Conservation (phyloP, 2,888 invertebrate species). For the Drosophila neotestacea region DNA sequence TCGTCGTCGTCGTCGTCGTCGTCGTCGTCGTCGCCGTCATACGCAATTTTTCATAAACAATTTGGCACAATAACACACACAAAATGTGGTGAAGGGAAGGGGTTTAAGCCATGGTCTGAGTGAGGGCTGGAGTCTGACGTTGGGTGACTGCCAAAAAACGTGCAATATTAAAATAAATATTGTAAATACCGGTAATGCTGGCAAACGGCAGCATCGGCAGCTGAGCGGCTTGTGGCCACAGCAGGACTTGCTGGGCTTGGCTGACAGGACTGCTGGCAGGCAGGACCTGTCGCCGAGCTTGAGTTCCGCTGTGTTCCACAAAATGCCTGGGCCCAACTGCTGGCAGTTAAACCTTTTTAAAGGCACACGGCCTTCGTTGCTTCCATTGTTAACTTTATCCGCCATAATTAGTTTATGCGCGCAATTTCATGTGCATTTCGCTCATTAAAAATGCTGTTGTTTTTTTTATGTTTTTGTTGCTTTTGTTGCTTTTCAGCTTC, state of each 20-base stretch:
- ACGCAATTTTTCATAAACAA: constrained; percentile 82
- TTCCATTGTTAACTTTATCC: constrained; percentile 79
- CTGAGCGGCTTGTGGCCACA: constrained; percentile 68
- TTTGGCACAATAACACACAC: constrained; percentile 79
- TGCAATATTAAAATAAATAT: constrained; percentile 81
- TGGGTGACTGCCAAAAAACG: constrained; percentile 55
- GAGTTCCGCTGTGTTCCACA: constrained; percentile 51
- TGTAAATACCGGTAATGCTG: constrained; percentile 80
- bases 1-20: no score
- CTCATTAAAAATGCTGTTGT: constrained; percentile 62
- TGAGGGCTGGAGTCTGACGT: not conserved
- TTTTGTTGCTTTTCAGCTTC: constrained; percentile 27
- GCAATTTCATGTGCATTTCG: constrained; percentile 81
- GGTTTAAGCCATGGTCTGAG: constrained; percentile 23
- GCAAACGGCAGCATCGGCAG: constrained; percentile 45
- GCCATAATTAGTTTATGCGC: constrained; percentile 80
- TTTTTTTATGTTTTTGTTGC: no score
- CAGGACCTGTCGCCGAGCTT: constrained; percentile 22
- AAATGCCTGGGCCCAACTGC: constrained; percentile 45
- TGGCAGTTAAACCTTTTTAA: constrained; percentile 72
- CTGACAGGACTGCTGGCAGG: constrained; percentile 22
- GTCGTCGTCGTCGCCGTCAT: constrained; percentile 56
- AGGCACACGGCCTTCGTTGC: constrained; percentile 47
- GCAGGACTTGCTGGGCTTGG: constrained; percentile 42
- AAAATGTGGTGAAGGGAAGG: constrained; percentile 44